Evolutionary conservation across 2,888 invertebrate species (phyloP).

Genomic region (Tyria jacobaeae): DNA sequence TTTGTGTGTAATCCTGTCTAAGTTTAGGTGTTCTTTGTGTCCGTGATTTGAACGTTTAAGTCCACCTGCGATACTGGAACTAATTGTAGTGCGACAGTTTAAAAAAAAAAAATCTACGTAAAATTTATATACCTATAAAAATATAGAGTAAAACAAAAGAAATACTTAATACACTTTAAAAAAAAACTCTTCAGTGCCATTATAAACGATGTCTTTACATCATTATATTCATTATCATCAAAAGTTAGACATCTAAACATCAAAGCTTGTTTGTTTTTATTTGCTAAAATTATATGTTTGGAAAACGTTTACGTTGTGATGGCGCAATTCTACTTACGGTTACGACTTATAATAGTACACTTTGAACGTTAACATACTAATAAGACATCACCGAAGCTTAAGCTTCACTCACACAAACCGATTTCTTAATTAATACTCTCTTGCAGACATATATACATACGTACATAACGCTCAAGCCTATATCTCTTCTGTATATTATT

Average conservation of each 20-base stretch:
- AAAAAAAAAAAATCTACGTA: too few relatives aligned
- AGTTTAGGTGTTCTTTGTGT: too few relatives aligned
- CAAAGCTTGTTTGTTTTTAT: conserved; percentile 69
- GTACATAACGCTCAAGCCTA: too few relatives aligned
- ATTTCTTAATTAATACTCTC: not conserved
- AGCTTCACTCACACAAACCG: conserved; percentile 3
- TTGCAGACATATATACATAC: too few relatives aligned
- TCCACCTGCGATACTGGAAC: too few relatives aligned
- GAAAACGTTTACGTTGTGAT: conserved; percentile 61
- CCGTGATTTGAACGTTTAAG: too few relatives aligned
- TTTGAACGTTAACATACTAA: conserved; percentile 67
- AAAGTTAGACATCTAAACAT: conserved; percentile 46
- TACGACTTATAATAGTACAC: conserved; percentile 72
- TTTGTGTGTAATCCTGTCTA: too few relatives aligned
- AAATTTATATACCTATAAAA: too few relatives aligned
- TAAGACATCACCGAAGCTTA: conserved; percentile 62
- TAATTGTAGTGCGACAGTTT: too few relatives aligned
- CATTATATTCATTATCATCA: conserved; percentile 49
- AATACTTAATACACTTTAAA: too few relatives aligned
- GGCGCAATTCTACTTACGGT: conserved; percentile 64
- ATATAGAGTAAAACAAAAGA: too few relatives aligned
- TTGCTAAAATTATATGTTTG: conserved; percentile 69
- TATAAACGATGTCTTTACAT: conserved; percentile 34
- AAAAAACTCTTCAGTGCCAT: conserved; percentile 12
- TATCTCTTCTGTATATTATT: too few relatives aligned